Percentiles rank a stretch among this genome's conserved stretches.
phyloP scores from a whole-genome alignment of 2,113 vertebrate genomes.

The Triplophysa tibetana region DNA sequence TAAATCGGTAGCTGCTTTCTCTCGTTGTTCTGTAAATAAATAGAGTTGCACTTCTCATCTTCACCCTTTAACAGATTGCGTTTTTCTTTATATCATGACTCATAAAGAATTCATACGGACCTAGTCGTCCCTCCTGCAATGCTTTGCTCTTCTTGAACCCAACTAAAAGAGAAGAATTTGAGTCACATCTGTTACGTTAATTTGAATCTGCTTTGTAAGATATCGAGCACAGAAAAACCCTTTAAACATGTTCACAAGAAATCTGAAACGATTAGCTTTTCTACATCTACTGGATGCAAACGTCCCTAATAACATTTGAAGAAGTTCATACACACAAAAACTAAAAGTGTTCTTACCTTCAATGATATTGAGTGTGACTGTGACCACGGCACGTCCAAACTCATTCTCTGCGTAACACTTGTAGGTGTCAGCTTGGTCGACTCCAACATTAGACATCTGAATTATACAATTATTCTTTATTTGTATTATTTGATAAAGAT shows the following conservation, averaged over 20 bases:
- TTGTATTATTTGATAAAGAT: too few relatives aligned
- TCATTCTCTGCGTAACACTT: conserved; percentile 80
- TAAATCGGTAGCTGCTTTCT: conserved; percentile 62
- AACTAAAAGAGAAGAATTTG: conserved; percentile 66
- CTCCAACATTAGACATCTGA: conserved; percentile 77
- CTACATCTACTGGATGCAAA: too few relatives aligned
- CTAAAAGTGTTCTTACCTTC: conserved; percentile 72
- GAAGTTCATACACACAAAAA: background rate
- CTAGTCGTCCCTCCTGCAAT: conserved; percentile 70
- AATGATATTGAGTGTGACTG: conserved; percentile 78
- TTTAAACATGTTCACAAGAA: background rate
- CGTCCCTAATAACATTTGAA: too few relatives aligned
- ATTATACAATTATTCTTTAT: conserved; percentile 19
- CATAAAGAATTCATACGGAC: conserved; percentile 48
- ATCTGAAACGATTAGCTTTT: too few relatives aligned
- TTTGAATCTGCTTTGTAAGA: background rate
- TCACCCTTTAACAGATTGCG: background rate
- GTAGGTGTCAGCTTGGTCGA: conserved; percentile 79
- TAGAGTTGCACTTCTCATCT: background rate
- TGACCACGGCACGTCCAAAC: conserved; percentile 82
- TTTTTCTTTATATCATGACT: background rate
- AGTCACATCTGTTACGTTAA: too few relatives aligned
- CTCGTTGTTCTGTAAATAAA: conserved; percentile 61
- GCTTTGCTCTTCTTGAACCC: conserved; percentile 81
- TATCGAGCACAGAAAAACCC: background rate